Conservation (phyloP, 1,140 invertebrate species). For the Caenorhabditis elegans region WBcel235 BX284604.4:6106001-6106500, state of each 20-base stretch:
- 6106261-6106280: neutral
- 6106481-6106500: constrained; percentile 99
- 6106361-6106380: too few relatives aligned
- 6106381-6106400: neutral
- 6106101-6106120: too few relatives aligned
- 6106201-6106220: neutral
- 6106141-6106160: too few relatives aligned
- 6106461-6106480: constrained; percentile 96
- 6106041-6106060: neutral
- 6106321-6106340: neutral
- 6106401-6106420: constrained; percentile 57
- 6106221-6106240: neutral
- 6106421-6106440: constrained; percentile 53
- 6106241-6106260: neutral
- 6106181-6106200: neutral
- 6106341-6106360: constrained; percentile 6
- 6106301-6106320: neutral
- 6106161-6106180: constrained; percentile 12
- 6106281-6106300: neutral
- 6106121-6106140: too few relatives aligned
- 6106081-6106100: too few relatives aligned
- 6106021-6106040: neutral
- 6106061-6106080: neutral
- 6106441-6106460: constrained; percentile 72
- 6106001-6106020: neutral